Evolutionary conservation across 2,113 vertebrate species (phyloP), one percentile per base, ranked within the genome.

Genomic region (Seriola dumerili): DNA sequence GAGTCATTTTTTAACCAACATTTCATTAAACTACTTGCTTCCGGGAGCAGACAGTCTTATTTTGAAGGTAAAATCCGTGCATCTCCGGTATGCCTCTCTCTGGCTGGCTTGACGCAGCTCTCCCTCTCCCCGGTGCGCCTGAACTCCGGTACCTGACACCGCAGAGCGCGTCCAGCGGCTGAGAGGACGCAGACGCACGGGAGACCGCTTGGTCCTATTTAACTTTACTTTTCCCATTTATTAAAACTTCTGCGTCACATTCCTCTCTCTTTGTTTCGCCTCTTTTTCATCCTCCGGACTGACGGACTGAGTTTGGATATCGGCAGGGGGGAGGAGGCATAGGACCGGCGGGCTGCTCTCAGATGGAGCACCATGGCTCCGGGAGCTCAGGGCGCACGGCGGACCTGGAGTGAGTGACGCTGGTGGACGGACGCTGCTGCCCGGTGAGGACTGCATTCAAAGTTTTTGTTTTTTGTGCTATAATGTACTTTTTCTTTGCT

Each of bases 331-430:
- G 68, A 69, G 85, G 83, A 84, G 85, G 87, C 76, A 38, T 78
- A 82, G 84, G 78, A 91, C 70, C 84, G 54, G 59, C 86, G 85
- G 88, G 88, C 86, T 84, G 88, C 91, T 86, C 83, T 80, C 91
- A 84, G 87, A 94, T 94, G 93, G 93, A 93, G 90, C 90, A 81
- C 38, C 88, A 23, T 83, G 90, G 87, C 84, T 91, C 87, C 91
- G 59, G 88, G 89, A 85, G 90, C 85, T 90, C 86, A 66, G 93
- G 91, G 91, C 87, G 91, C 91, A 65, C 90, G 79, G 91, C 89
- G 84, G 83, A 92, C 86, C 85, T 83, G 67, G 89, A 92, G 88
- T 94, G 90, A 94, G 85, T 58, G 88, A 87, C 73, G 84, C 87
- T 57, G 67, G 80, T 91, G 87, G 85, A 94, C 91, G 94, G 93